Evolutionary conservation across 2,113 vertebrate species (phyloP), one percentile per base, ranked within the genome.

Genomic region (Nymphicus hollandicus): DNA sequence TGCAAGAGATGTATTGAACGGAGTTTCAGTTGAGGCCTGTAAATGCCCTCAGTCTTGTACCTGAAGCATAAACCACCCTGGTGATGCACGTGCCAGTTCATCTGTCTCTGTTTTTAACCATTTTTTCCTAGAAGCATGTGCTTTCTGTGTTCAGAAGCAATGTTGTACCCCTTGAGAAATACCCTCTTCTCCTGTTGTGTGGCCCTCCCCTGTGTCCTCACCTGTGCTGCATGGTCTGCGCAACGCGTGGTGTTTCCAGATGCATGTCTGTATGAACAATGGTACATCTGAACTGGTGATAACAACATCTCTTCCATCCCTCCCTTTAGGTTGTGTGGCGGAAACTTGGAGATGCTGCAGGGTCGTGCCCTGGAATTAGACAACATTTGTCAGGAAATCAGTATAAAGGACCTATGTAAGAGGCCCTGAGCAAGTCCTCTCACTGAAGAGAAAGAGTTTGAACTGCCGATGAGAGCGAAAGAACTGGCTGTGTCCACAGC

Each of bases 261-360:
- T 87, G 89, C 90, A 90, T 93, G 81, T 70, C 73, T 80, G 1
- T 49, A 6, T 35, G 52, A 86, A n/a, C 3, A 3, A 13, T 16
- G 9, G 41, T 1, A 29, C 83, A 2, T 46, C 61, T 28, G 24
- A 7, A 4, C 55, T 11, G 61, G 14, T 39, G 28, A 29, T 91
- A 81, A 81, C 15, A 58, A 93, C 65, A 56, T 94, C n/a, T 89
- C 82, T 96, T 95, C 39, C 72, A 33, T 89, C 93, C 93, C 72
- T 94, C 41, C 91, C 74, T 96, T 56, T 96, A 98, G 98, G 98
- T 98, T 98, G 98, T 98, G 95, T 98, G 98, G 98, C 97, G 97
- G 98, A 98, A 98, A 98, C 98, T 98, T 98, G 98, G 98, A 97
- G 98, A 98, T 98, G 98, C 98, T 98, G 98, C 98, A 97, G 98